phyloP scores from a whole-genome alignment of 92 coral and sea anemone species.

The Virgularia gustaviana region DNA sequence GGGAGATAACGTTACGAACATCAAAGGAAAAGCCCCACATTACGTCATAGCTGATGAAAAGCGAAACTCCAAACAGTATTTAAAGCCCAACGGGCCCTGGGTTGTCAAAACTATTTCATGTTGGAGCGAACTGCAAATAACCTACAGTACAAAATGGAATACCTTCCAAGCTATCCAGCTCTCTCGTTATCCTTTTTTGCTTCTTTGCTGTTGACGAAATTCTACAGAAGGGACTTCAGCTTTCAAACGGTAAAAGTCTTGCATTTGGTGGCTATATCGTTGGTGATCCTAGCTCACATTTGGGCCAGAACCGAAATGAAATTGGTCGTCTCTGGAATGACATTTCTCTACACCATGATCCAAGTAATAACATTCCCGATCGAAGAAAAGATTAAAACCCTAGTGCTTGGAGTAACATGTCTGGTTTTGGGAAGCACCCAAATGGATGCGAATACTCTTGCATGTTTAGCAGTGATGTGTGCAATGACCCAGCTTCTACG shows the following conservation, averaged over 20 bases:
- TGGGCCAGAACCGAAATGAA: background rate
- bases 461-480: background rate
- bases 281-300: background rate
- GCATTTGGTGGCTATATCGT: too few relatives aligned
- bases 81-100: too few relatives aligned
- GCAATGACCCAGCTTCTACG: constrained; percentile 34
- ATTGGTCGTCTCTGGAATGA: background rate
- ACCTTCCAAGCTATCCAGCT: background rate
- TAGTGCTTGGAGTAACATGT: background rate
- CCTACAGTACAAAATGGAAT: background rate
- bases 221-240: constrained; percentile 53
- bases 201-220: constrained; percentile 50
- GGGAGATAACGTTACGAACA: too few relatives aligned
- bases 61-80: too few relatives aligned
- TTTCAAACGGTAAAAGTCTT: too few relatives aligned
- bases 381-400: background rate
- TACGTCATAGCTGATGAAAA: too few relatives aligned
- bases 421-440: background rate
- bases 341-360: background rate
- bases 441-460: background rate
- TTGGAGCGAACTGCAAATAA: background rate
- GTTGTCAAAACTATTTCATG: too few relatives aligned
- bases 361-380: background rate
- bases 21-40: background rate
- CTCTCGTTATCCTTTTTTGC: background rate